These are phyloP conservation scores for Chlorodrepanis virens DNA, from an alignment of 2,113 vertebrate genomes.

Conservation along the genomic window DNA sequence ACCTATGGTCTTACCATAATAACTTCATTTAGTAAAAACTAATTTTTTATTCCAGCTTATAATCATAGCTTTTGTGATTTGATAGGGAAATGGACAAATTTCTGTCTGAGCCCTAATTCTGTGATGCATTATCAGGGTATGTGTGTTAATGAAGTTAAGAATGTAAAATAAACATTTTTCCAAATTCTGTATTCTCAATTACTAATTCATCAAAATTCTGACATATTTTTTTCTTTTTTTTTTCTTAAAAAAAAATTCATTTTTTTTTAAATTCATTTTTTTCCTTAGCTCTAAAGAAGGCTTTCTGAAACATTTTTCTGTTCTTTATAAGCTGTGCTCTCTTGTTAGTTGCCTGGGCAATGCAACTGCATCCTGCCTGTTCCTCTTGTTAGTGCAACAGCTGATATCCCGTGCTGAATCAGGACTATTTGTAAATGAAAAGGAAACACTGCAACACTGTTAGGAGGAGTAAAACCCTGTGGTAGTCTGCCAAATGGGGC, in stretches of 20 bases:
- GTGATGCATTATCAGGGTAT: neutral
- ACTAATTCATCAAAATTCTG: neutral
- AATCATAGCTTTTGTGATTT: neutral
- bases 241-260: no score
- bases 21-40: neutral
- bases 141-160: rapidly evolving
- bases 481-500: constrained; percentile 19
- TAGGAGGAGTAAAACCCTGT: neutral
- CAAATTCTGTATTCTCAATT: neutral
- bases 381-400: neutral
- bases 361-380: constrained; percentile 10
- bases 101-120: neutral
- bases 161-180: neutral
- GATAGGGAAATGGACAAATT: neutral
- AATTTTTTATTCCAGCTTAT: neutral
- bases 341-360: constrained; percentile 2
- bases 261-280: neutral
- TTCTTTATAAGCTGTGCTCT: neutral
- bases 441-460: constrained; percentile 33
- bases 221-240: no score
- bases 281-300: neutral
- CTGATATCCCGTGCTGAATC: constrained; percentile 8
- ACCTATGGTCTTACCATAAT: neutral
- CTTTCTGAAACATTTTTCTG: neutral
- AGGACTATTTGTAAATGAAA: constrained; percentile 21